Evolutionary conservation across 2,888 invertebrate species (phyloP).

Genomic region (Morinoia aosen): DNA sequence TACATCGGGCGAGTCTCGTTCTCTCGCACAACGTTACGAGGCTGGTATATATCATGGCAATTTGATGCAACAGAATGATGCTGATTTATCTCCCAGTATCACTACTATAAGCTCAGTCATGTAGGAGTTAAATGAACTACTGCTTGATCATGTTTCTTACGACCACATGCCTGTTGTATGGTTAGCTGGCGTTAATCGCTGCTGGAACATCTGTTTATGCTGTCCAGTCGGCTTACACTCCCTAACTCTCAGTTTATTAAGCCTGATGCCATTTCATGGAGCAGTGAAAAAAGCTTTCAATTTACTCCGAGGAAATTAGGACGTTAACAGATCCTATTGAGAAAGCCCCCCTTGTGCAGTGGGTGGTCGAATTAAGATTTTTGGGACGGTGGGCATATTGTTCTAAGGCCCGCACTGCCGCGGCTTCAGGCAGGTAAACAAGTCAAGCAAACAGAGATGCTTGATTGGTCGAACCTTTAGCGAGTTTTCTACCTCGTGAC

Average conservation of each 20-base stretch:
- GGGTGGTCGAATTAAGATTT: slow-evolving; percentile 8
- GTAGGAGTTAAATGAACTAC: too few relatives aligned
- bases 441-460: slow-evolving; percentile 37
- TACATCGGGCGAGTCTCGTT: too few relatives aligned
- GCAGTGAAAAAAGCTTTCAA: neutral
- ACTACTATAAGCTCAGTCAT: too few relatives aligned
- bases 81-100: too few relatives aligned
- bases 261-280: neutral
- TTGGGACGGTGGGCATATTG: slow-evolving; percentile 12
- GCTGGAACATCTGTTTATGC: too few relatives aligned
- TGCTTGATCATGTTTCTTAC: too few relatives aligned
- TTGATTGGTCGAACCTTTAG: slow-evolving; percentile 50
- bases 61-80: too few relatives aligned
- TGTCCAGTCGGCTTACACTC: neutral
- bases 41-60: too few relatives aligned
- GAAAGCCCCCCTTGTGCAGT: slow-evolving; percentile 1
- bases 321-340: neutral
- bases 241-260: neutral
- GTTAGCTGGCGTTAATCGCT: too few relatives aligned
- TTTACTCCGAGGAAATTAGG: slow-evolving; percentile 10
- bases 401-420: neutral
- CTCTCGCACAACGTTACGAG: too few relatives aligned
- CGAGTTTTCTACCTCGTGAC: slow-evolving; percentile 41
- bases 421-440: slow-evolving; percentile 43
- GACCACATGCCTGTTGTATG: too few relatives aligned